Evolutionary conservation across 2,113 vertebrate species (phyloP).

Genomic region (Laterallus jamaicensis): DNA sequence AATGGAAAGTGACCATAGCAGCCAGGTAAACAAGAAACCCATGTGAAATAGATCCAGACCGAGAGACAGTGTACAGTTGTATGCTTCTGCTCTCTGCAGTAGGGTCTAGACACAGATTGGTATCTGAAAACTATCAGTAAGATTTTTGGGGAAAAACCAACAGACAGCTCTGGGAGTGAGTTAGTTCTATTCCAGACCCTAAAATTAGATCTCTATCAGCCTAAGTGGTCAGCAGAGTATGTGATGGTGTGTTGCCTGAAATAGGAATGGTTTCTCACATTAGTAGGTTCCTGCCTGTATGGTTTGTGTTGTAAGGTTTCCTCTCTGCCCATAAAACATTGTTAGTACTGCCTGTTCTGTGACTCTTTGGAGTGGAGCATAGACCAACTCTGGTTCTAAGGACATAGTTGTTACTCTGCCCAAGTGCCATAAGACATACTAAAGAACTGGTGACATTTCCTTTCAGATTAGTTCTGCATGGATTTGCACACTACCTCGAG

Average conservation of each 20-base stretch:
- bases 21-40: constrained; percentile 58
- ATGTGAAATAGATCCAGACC: constrained; percentile 32
- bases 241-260: not conserved
- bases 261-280: not conserved
- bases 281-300: not conserved
- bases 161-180: not conserved
- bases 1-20: constrained; percentile 47
- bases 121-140: not conserved
- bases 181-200: not conserved
- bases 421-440: not conserved
- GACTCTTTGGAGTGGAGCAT: not conserved
- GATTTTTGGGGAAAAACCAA: not conserved
- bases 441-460: not conserved
- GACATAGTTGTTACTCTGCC: not conserved
- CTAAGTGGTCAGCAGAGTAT: not conserved
- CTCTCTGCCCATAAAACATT: not conserved
- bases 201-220: not conserved
- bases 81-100: not conserved
- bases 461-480: not conserved
- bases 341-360: not conserved
- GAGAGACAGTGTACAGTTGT: not conserved
- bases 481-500: not conserved
- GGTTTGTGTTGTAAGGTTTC: not conserved
- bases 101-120: not conserved
- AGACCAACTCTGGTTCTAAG: not conserved